These are phyloP conservation scores for Campaea margaritaria DNA, from an alignment of 2,888 invertebrate species.

Conservation along the genomic window DNA sequence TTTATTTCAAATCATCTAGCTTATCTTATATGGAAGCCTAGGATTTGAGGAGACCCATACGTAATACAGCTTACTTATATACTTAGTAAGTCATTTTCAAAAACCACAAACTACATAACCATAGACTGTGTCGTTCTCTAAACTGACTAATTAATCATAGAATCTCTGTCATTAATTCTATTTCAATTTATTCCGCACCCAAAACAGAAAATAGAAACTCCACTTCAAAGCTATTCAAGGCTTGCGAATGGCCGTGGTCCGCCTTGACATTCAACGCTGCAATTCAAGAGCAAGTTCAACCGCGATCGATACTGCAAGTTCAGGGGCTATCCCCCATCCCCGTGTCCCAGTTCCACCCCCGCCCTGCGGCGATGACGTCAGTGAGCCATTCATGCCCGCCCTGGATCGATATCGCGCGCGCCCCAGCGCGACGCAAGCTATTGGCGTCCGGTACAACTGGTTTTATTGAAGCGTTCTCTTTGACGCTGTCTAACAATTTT, in stretches of 20 bases:
- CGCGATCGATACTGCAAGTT: slow-evolving; percentile 54
- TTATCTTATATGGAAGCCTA: too few species aligned
- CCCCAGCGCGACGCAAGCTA: slow-evolving; percentile 28
- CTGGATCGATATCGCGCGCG: slow-evolving; percentile 51
- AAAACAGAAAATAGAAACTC: background rate
- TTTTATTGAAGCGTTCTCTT: too few species aligned
- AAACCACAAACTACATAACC: too few species aligned
- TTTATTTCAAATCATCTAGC: too few species aligned
- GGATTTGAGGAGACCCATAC: too few species aligned
- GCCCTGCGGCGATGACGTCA: slow-evolving; percentile 57
- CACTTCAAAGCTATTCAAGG: background rate
- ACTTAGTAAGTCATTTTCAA: too few species aligned
- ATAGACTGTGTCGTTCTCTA: too few species aligned
- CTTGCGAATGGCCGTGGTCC: background rate
- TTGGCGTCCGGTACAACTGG: background rate
- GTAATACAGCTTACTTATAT: too few species aligned
- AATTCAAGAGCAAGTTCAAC: slow-evolving; percentile 53
- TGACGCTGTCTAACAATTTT: too few species aligned
- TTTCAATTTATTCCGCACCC: too few species aligned
- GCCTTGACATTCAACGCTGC: slow-evolving; percentile 29
- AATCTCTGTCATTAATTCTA: background rate
- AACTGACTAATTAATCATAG: too few species aligned
- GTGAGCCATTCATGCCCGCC: slow-evolving; percentile 61
- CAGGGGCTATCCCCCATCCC: slow-evolving; percentile 42
- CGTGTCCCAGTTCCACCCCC: slow-evolving; percentile 13